Base-by-base conservation (phyloP, 1,140 invertebrate species). In the Eueides isabella region DNA sequence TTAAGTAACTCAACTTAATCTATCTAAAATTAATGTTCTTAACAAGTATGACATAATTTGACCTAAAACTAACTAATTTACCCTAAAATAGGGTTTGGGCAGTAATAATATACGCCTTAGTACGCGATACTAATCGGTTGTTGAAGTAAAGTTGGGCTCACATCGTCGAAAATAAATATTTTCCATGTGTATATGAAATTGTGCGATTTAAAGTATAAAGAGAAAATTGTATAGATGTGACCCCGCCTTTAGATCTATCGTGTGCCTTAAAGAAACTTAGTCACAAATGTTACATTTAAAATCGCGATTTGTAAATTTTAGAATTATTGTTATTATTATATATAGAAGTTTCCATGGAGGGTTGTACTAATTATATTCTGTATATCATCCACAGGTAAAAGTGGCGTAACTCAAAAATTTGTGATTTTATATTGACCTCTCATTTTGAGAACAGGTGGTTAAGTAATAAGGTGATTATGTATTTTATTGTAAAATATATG, bases 231-330 rank as follows among this genome's bases (percentile, higher is more conserved):
- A 2, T 19, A 26, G 19, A 26, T 55, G 44, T 55, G 48, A 55
- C 48, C 48, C 48, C 19, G 48, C 48, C 48, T 69, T 61, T 26
- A 23, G 55, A 61, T 69, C 67, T 69, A 48, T 69, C 67, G 29
- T 69, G 67, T 69, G 67, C 67, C 67, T 69, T 69, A 69, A 61
- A 69, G 48, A 55, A 55, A 55, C 48, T 23, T 69, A 69, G 67
- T 69, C 67, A 61, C 67, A 69, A 69, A 61, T 69, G 14, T 69
- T 69, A 28, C n/a, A 61, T 19, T n/a, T 14, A 11, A 48, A 48
- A 69, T 31, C 12, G 44, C 29, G 33, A 9, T 61, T 61, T 61
- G 44, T 44, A 55, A 55, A 26, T 55, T 55, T 55, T 26, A 55
- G 48, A 23, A 55, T 1, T 55, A 55, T 55, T 55, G 26, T 55